A percentile compares a stretch with the other conserved stretches of the same genome.
Conservation (phyloP, 2,113 vertebrate species). For the Rynchops niger region DNA sequence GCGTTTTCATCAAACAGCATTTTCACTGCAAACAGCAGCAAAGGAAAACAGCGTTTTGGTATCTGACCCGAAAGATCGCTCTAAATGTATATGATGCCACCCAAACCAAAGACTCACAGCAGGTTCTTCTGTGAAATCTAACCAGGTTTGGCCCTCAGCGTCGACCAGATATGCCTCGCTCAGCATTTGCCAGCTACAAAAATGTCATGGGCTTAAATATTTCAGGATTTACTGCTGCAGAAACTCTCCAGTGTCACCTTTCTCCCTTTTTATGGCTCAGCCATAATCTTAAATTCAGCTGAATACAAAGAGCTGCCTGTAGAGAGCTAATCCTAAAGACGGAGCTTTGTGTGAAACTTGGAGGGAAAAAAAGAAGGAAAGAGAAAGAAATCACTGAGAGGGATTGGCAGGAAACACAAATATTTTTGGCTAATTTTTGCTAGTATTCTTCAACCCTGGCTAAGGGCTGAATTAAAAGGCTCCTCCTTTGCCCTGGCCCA, state of each 20-base stretch:
- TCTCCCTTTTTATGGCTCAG: conserved; percentile 41
- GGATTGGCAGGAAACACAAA: conserved; percentile 50
- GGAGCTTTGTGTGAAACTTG: conserved; percentile 66
- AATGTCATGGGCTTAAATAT: conserved; percentile 3
- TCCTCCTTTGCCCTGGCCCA: neutral
- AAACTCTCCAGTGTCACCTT: conserved; percentile 63
- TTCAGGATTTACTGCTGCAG: conserved; percentile 35
- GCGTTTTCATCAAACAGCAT: neutral
- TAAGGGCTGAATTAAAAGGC: neutral
- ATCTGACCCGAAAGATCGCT: neutral
- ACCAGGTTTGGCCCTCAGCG: neutral
- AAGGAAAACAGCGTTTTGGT: neutral
- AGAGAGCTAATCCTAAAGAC: conserved; percentile 62
- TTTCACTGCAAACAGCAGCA: neutral
- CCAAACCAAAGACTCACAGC: neutral
- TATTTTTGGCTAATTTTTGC: conserved; percentile 39
- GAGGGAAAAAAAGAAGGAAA: neutral
- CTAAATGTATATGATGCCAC: neutral
- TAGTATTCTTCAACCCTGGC: neutral
- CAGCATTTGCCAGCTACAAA: conserved; percentile 49
- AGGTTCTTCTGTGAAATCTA: neutral
- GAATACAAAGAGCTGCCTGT: conserved; percentile 78
- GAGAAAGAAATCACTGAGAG: conserved; percentile 39
- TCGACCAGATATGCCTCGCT: neutral
- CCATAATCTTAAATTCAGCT: conserved; percentile 60